Evolutionary conservation across 2,888 invertebrate genomes (phyloP).

Genomic region (Xylophagus ater): DNA sequence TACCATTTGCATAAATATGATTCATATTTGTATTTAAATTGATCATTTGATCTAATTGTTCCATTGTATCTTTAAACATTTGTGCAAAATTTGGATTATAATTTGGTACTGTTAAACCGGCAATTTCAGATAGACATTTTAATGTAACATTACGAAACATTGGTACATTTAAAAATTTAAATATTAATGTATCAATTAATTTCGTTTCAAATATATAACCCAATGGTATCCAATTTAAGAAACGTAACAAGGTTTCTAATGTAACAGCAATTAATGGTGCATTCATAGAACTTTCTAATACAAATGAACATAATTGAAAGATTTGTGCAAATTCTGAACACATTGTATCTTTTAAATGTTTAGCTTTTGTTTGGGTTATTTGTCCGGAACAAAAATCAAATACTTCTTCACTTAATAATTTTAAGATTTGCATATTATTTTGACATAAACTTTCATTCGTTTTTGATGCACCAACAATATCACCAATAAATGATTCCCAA

Average conservation of each 20-base stretch:
- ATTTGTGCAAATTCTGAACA: conserved; percentile 98
- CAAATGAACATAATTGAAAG: conserved; percentile 95
- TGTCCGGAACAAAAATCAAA: conserved; percentile 98
- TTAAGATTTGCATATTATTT: conserved; percentile 98
- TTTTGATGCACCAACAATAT: conserved; percentile 98
- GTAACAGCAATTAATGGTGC: conserved; percentile 92
- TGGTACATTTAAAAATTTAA: conserved; percentile 95
- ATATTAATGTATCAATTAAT: conserved; percentile 83
- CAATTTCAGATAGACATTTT: conserved; percentile 97
- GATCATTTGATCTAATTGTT: conserved; percentile 83
- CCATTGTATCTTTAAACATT: conserved; percentile 85
- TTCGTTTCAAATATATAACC: conserved; percentile 99
- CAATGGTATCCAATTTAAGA: conserved; percentile 99
- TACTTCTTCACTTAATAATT: conserved; percentile 94
- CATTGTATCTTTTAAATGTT: conserved; percentile 98
- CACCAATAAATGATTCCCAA: conserved; percentile 98
- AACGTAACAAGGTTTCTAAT: conserved; percentile 87
- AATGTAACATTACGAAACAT: conserved; percentile 96
- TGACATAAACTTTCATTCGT: conserved; percentile 98
- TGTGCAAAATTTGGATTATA: conserved; percentile 90
- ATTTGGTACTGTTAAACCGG: conserved; percentile 75
- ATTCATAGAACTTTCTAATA: conserved; percentile 95
- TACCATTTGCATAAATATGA: conserved; percentile 85
- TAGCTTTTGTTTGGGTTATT: conserved; percentile 97
- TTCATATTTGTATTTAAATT: conserved; percentile 85